Conservation (phyloP, 2,888 invertebrate species). For the Cryptosula pallasiana region DNA sequence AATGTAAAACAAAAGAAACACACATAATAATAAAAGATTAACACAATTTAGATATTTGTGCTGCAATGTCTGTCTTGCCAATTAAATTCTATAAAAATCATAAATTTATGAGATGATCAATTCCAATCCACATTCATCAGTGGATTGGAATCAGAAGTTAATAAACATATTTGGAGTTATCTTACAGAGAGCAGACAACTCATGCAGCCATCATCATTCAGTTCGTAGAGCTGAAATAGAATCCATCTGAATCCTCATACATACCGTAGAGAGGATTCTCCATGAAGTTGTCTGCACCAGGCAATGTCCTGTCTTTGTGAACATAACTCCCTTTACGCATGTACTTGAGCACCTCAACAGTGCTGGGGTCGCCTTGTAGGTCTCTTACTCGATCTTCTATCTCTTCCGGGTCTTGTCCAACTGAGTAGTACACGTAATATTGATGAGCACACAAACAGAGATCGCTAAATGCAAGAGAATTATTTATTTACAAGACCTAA, state of each 20-base stretch:
- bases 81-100: background rate
- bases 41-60: no score
- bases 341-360: background rate
- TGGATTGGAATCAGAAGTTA: no score
- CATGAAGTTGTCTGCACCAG: conserved; percentile 9
- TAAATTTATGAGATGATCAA: background rate
- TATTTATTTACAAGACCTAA: no score
- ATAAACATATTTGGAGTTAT: no score
- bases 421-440: no score
- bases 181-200: no score
- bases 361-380: background rate
- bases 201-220: no score
- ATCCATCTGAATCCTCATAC: background rate
- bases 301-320: background rate
- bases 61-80: no score
- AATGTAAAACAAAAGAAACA: no score
- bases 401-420: background rate
- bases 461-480: no score
- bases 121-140: background rate
- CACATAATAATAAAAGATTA: no score
- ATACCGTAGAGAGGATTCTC: conserved; percentile 18
- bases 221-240: background rate
- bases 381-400: background rate
- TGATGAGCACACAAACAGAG: no score
- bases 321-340: background rate